Conservation (phyloP, 2,113 vertebrate species). For the Apteryx owenii region DNA sequence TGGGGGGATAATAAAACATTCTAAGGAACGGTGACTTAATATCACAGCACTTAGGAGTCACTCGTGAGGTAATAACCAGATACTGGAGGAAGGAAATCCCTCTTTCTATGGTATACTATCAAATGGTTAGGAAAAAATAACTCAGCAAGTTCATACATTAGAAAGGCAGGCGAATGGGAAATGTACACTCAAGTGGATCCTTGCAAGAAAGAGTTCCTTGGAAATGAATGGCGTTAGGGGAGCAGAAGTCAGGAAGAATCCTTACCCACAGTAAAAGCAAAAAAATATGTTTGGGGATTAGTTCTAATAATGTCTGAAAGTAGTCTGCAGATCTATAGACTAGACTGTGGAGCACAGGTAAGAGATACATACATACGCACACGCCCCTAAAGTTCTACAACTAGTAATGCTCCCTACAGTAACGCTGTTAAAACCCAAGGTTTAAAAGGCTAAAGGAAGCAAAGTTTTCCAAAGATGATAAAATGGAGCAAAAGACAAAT, state of each 20-base stretch:
- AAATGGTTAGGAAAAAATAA: neutral
- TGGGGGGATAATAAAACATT: constrained; percentile 24
- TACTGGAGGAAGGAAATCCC: neutral
- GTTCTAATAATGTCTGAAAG: neutral
- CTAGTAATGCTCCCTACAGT: neutral
- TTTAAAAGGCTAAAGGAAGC: neutral
- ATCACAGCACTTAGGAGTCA: constrained; percentile 18
- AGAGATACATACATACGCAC: neutral
- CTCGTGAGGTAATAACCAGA: constrained; percentile 3
- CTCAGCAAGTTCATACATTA: neutral
- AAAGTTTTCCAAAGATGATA: constrained; percentile 9
- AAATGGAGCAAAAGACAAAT: neutral
- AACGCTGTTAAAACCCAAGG: neutral
- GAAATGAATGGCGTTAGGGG: neutral
- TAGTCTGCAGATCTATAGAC: neutral
- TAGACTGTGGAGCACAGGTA: neutral
- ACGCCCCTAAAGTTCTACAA: rapidly evolving
- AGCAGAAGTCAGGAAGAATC: neutral
- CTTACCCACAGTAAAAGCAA: neutral
- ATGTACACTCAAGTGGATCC: neutral
- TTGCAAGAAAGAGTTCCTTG: neutral
- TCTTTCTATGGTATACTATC: neutral
- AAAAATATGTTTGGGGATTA: neutral
- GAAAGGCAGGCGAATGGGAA: neutral
- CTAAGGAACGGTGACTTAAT: constrained; percentile 34